These are phyloP conservation scores for Diogma glabrata DNA, from an alignment of 2,888 invertebrate species.

Conservation along the genomic window DNA sequence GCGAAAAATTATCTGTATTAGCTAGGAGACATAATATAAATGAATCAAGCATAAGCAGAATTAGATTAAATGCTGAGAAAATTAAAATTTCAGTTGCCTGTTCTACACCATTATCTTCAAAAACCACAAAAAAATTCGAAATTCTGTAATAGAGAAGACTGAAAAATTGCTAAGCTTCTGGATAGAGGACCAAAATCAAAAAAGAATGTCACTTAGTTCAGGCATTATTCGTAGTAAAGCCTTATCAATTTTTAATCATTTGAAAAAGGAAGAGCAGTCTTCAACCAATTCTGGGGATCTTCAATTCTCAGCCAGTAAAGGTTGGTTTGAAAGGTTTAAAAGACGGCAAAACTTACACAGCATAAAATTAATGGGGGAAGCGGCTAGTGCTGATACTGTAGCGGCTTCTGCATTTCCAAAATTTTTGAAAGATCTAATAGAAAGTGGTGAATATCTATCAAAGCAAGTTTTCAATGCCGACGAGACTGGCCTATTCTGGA, in stretches of 20 bases:
- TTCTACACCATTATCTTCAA: no score
- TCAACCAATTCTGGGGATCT: not conserved
- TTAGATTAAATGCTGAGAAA: constrained; percentile 18
- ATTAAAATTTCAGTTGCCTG: no score
- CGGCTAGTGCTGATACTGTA: constrained; percentile 4
- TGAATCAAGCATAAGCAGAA: constrained; percentile 14
- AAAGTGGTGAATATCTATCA: not conserved
- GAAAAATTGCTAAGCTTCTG: constrained; percentile 7
- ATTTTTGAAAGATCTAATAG: constrained; percentile 4
- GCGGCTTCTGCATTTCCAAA: constrained; percentile 3
- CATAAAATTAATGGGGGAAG: not conserved
- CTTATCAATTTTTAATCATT: constrained; percentile 11
- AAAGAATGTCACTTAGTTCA: not conserved
- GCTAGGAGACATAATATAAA: constrained; percentile 10
- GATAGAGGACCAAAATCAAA: constrained; percentile 10
- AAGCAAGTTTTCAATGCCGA: constrained; percentile 12
- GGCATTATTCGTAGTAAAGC: constrained; percentile 11
- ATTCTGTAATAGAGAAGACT: constrained; percentile 8
- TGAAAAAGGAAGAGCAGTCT: constrained; percentile 4
- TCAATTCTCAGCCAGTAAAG: constrained; percentile 14
- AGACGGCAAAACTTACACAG: constrained; percentile 7
- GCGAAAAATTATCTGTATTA: not conserved
- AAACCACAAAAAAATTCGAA: constrained; percentile 9
- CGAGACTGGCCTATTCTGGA: constrained; percentile 19
- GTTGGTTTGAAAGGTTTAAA: constrained; percentile 22